These are phyloP conservation scores for Calephelis virginiensis DNA, from an alignment of 1,140 invertebrate species.

Conservation along the genomic window DNA sequence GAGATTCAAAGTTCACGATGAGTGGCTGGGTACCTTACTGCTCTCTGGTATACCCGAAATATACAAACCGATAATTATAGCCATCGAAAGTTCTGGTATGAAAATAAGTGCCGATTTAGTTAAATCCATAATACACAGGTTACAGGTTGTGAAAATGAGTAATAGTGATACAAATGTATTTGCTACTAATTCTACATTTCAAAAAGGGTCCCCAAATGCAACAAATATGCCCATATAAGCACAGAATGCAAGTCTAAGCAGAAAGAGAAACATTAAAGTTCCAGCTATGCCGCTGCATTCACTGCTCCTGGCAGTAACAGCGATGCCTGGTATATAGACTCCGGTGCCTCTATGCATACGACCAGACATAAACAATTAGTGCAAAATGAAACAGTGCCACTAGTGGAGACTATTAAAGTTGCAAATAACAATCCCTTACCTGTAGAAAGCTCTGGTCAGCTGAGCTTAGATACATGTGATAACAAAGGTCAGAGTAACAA, in stretches of 20 bases:
- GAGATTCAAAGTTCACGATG: not conserved
- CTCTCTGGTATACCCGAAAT: conserved; percentile 5
- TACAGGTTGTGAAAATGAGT: conserved; percentile 10
- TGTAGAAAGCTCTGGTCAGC: not conserved
- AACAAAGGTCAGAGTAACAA: not conserved
- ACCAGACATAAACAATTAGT: not conserved
- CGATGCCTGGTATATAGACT: conserved; percentile 3
- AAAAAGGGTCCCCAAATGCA: conserved; percentile 4
- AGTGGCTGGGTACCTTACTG: conserved; percentile 18
- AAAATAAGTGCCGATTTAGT: no score
- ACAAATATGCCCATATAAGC: conserved; percentile 8
- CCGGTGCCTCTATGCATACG: not conserved
- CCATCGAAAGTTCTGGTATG: conserved; percentile 15
- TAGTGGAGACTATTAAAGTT: not conserved
- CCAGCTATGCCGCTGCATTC: conserved; percentile 9
- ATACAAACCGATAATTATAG: conserved; percentile 19
- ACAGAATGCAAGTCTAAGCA: conserved; percentile 10
- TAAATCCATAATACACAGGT: conserved; percentile 14
- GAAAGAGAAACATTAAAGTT: not conserved
- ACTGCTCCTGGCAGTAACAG: not conserved
- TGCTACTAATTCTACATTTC: not conserved
- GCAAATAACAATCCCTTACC: not conserved
- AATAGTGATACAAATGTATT: not conserved
- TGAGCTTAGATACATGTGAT: conserved; percentile 2
- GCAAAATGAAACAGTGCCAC: not conserved